Percentiles rank a stretch among this genome's conserved stretches.
phyloP scores from a whole-genome alignment of 2,113 vertebrate genomes.

The Microcebus lehilahytsara region DNA sequence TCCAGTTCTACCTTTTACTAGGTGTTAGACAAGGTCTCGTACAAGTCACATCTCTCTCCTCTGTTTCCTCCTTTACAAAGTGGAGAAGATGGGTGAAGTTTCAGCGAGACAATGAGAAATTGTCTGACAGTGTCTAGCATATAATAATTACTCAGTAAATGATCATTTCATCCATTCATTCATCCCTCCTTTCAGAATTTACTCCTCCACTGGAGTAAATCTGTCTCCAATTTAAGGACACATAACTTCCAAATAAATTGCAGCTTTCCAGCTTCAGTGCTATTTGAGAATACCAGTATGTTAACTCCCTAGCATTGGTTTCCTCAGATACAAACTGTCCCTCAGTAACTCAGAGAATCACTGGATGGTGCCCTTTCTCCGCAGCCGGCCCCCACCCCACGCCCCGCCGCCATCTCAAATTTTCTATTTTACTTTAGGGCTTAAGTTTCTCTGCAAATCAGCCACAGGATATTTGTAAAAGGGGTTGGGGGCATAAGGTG shows the following conservation, averaged over 20 bases:
- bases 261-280: neutral
- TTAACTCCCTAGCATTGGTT: neutral
- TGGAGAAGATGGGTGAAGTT: neutral
- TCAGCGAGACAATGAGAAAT: neutral
- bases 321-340: neutral
- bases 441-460: neutral
- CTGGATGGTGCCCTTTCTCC: too few species aligned
- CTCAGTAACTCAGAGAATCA: neutral
- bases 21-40: neutral
- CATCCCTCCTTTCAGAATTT: neutral
- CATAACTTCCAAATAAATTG: conserved; percentile 19
- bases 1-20: neutral
- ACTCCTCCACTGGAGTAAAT: neutral
- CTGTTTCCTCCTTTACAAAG: neutral
- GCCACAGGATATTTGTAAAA: neutral
- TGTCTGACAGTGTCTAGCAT: neutral
- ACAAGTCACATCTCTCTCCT: neutral
- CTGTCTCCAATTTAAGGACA: neutral
- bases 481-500: neutral
- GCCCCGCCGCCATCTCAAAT: neutral
- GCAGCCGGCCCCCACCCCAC: too few species aligned
- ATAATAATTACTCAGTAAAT: neutral
- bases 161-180: neutral
- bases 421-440: neutral
- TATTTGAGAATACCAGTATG: neutral